phyloP scores from a whole-genome alignment of 2,113 vertebrate species.

The Myocastor coypus region DNA sequence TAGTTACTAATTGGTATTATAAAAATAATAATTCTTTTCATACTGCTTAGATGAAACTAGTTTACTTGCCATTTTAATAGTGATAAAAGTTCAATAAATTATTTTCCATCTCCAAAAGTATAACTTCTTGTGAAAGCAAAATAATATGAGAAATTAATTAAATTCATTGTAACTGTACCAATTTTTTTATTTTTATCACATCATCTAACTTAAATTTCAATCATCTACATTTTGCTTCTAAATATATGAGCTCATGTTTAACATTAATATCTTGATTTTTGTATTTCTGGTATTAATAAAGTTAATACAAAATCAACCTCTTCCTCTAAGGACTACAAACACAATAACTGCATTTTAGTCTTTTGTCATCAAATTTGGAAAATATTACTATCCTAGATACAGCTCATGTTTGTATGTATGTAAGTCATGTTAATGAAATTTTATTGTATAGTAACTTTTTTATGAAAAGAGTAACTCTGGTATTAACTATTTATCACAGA shows the following conservation, averaged over 20 bases:
- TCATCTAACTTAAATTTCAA: conserved; percentile 27
- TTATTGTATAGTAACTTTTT: background rate
- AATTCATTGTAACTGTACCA: background rate
- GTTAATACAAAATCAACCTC: conserved; percentile 36
- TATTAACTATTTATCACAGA: background rate
- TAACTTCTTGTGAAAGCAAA: background rate
- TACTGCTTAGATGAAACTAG: background rate
- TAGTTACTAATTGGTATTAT: background rate
- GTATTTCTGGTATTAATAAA: background rate
- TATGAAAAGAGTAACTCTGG: background rate
- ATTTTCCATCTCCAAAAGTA: background rate
- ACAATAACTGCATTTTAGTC: background rate
- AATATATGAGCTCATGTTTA: background rate
- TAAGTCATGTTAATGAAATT: background rate
- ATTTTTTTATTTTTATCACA: background rate
- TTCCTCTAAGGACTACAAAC: background rate
- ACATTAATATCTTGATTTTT: background rate
- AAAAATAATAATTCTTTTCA: background rate
- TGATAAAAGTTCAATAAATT: background rate
- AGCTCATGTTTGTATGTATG: background rate
- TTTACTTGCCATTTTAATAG: background rate
- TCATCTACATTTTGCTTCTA: background rate
- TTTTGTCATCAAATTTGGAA: background rate
- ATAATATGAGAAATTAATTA: background rate
- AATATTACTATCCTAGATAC: background rate